Evolutionary conservation across 2,888 invertebrate species (phyloP).

Genomic region (Ditula angustiorana): DNA sequence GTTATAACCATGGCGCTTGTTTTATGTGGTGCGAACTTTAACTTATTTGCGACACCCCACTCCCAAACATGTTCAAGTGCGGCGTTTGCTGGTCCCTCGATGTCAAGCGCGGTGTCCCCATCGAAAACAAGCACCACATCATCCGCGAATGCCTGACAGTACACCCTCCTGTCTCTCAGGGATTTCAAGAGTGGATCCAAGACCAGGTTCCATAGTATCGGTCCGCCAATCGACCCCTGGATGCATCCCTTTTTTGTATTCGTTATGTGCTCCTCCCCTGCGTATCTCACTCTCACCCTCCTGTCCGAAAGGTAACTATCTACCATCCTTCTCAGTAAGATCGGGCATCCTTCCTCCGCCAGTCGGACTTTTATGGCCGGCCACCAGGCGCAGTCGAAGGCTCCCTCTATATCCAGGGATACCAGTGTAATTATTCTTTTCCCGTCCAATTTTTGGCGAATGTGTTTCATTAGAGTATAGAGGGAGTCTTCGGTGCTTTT

Average conservation of each 20-base stretch:
- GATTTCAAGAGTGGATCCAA: background rate
- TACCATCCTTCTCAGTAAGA: background rate
- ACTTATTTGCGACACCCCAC: slow-evolving; percentile 36
- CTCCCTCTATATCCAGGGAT: slow-evolving; percentile 38
- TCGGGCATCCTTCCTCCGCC: slow-evolving; percentile 4
- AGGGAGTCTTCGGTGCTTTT: slow-evolving; percentile 19
- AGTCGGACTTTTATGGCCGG: slow-evolving; percentile 6
- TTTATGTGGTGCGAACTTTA: slow-evolving; percentile 40
- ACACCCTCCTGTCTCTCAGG: too few relatives aligned
- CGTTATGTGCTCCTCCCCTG: background rate
- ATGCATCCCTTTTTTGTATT: background rate
- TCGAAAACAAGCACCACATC: too few relatives aligned
- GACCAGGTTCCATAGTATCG: background rate
- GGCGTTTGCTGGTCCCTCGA: background rate
- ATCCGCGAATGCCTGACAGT: too few relatives aligned
- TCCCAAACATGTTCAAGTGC: slow-evolving; percentile 5
- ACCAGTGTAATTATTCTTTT: slow-evolving; percentile 13
- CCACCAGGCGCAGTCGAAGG: slow-evolving; percentile 43
- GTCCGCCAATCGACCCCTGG: background rate
- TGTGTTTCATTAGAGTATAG: slow-evolving; percentile 6
- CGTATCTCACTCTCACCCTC: background rate
- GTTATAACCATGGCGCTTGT: slow-evolving; percentile 39
- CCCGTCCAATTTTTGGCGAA: background rate
- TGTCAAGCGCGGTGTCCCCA: background rate
- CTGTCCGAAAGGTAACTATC: background rate